phyloP scores from a whole-genome alignment of 1,140 invertebrate species.

The Ceratoteleas bidentatus region DNA sequence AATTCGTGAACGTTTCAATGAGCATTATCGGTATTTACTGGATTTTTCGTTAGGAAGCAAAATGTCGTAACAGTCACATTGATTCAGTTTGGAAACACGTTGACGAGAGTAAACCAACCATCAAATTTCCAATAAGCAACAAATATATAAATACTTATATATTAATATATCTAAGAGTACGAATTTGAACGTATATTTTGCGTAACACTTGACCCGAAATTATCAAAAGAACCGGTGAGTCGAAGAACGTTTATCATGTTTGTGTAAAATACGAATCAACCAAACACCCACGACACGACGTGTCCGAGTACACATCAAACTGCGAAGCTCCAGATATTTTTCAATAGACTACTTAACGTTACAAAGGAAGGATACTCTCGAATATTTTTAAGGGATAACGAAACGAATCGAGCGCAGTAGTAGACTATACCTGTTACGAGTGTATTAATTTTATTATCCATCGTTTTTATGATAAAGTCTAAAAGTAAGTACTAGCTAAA shows the following conservation, averaged over 20 bases:
- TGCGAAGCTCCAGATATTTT: slow-evolving; percentile 28
- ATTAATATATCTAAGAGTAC: slow-evolving; percentile 30
- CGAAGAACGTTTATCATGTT: slow-evolving; percentile 21
- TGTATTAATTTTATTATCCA: slow-evolving; percentile 19
- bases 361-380: neutral
- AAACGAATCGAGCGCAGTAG: neutral
- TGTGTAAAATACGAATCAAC: slow-evolving; percentile 16
- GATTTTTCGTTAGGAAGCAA: too few species aligned
- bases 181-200: slow-evolving; percentile 30
- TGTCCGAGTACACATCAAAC: slow-evolving; percentile 28
- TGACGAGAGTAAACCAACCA: slow-evolving; percentile 11
- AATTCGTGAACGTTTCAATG: too few species aligned
- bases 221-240: slow-evolving; percentile 5
- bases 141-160: too few species aligned
- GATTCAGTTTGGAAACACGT: slow-evolving; percentile 26
- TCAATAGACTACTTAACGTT: slow-evolving; percentile 8
- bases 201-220: slow-evolving; percentile 10
- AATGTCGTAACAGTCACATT: too few species aligned
- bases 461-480: slow-evolving; percentile 13
- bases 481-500: slow-evolving; percentile 18
- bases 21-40: too few species aligned
- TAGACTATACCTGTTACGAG: slow-evolving; percentile 10
- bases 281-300: slow-evolving; percentile 3
- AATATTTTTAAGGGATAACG: slow-evolving; percentile 33
- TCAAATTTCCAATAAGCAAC: slow-evolving; percentile 26